These are phyloP conservation scores for Eucidaris tribuloides DNA, from an alignment of 35 echinoderm and acorn worm species.

Conservation along the genomic window DNA sequence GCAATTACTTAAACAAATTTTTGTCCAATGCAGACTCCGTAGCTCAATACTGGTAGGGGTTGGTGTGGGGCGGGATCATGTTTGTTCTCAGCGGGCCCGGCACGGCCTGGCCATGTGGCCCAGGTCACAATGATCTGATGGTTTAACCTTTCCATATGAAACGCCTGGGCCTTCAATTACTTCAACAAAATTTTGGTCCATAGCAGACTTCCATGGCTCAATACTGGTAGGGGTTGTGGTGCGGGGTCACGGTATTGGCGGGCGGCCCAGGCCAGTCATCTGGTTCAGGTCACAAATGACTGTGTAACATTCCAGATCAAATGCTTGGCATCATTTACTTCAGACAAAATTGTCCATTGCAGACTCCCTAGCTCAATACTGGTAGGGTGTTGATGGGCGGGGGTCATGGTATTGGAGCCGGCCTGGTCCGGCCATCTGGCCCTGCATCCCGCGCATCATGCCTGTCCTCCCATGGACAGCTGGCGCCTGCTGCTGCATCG, in stretches of 20 bases:
- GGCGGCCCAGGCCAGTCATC: neutral
- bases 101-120: neutral
- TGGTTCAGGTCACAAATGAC: too few species aligned
- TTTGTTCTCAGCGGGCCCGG: neutral
- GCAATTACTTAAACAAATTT: too few species aligned
- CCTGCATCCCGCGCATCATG: constrained; percentile 12
- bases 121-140: too few species aligned
- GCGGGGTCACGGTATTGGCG: neutral
- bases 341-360: too few species aligned
- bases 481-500: constrained; percentile 22
- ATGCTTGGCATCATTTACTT: too few species aligned
- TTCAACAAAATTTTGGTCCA: too few species aligned
- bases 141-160: too few species aligned
- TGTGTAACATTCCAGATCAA: too few species aligned
- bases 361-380: constrained; percentile 11
- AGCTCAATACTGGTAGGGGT: constrained; percentile 12
- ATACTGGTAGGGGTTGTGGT: constrained; percentile 15
- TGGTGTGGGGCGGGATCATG: neutral
- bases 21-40: too few species aligned
- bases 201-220: too few species aligned
- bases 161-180: too few species aligned
- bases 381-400: neutral
- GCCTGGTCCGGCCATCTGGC: neutral
- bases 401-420: constrained; percentile 4
- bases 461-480: neutral